These are phyloP conservation scores for Sialia sialis DNA, from an alignment of 2,113 vertebrate species.

Conservation along the genomic window DNA sequence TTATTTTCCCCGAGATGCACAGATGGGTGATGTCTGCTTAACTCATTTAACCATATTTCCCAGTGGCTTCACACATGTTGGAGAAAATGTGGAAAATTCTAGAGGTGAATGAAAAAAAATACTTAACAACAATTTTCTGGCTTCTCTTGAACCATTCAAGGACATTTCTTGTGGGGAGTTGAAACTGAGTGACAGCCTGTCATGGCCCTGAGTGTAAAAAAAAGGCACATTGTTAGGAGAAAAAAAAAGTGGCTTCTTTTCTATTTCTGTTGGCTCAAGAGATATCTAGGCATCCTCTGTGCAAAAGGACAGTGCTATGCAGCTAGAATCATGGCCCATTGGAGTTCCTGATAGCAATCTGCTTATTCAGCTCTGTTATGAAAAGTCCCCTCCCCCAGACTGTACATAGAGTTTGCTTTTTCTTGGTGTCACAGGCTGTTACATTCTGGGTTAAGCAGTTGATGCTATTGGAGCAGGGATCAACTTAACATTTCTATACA, in stretches of 20 bases:
- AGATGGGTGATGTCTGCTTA: slow-evolving; percentile 66
- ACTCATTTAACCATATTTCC: slow-evolving; percentile 66
- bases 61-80: slow-evolving; percentile 63
- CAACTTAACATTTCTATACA: slow-evolving; percentile 16
- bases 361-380: slow-evolving; percentile 28
- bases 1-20: slow-evolving; percentile 62
- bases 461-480: not conserved
- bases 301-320: slow-evolving; percentile 29
- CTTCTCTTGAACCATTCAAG: slow-evolving; percentile 29
- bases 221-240: not conserved
- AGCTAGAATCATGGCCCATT: not conserved
- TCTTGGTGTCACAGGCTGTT: slow-evolving; percentile 34
- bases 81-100: slow-evolving; percentile 59
- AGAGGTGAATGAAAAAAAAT: slow-evolving; percentile 47
- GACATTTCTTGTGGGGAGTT: not conserved
- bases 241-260: not conserved
- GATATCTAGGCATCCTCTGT: not conserved
- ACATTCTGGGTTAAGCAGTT: slow-evolving; percentile 3
- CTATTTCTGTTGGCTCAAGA: slow-evolving; percentile 22
- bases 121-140: not conserved
- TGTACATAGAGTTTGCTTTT: not conserved
- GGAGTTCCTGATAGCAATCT: not conserved
- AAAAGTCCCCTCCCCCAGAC: not conserved
- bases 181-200: slow-evolving; percentile 8
- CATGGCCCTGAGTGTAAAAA: not conserved